Evolutionary conservation across 1,140 invertebrate genomes (phyloP), one percentile per base, ranked within the genome.

Genomic region (Neuroterus valhalla): DNA sequence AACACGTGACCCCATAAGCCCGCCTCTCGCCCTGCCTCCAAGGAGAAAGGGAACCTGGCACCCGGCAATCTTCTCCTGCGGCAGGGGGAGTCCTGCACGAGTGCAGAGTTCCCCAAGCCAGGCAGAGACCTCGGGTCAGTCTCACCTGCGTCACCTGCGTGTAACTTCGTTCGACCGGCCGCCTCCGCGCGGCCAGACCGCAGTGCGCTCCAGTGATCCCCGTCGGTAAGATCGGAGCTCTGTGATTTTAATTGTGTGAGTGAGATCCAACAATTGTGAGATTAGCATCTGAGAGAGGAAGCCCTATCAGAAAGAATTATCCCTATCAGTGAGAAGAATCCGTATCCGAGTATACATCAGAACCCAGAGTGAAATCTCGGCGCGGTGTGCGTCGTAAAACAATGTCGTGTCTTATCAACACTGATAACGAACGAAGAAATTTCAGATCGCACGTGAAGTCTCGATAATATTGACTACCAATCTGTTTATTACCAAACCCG

Each of bases 121-220:
- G 78, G 77, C 81, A 26, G 23, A 62, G 12, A 62, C 77, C 78
- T 76, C 78, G 78, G 73, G 79, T 79, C 80, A 77, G 71, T 82
- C 84, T 87, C 84, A 88, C 87, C 87, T 88, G 86, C 86, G 78
- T 86, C 78, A 82, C 82, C 82, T 84, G 83, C 78, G 66, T 48
- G 55, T 31, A 62, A 62, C 66, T 71, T 69, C 66, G 69, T 78
- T 78, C 45, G 68, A 71, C 19, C 81, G 75, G 78, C 78, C 81
- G 74, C 75, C 42, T 66, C 62, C 78, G 73, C 83, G 78, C 79
- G 78, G 75, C 80, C 72, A 78, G 72, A 74, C 84, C 70, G 74
- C 85, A 88, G 87, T 88, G 77, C 76, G 80, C 78, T 82, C 74
- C 76, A 78, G 78, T 76, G 81, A 78, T 82, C 79, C 83, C 80